phyloP scores from a whole-genome alignment of 2,888 invertebrate species.

The Coelopa pilipes region DNA sequence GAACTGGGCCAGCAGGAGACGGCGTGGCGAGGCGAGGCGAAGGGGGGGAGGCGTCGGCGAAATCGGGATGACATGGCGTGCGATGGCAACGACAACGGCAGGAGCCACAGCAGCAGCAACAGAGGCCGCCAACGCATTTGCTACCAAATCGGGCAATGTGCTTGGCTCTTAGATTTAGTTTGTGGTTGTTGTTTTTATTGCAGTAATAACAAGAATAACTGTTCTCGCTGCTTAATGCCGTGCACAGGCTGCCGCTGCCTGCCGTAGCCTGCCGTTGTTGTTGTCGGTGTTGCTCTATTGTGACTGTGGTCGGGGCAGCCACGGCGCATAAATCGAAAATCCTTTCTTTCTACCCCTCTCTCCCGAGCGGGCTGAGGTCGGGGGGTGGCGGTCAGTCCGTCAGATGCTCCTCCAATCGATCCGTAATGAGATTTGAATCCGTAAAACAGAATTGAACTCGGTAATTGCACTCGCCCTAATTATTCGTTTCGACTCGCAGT shows the following conservation, averaged over 20 bases:
- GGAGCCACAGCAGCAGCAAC: slow-evolving; percentile 3
- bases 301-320: too few species aligned
- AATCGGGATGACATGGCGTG: slow-evolving; percentile 8
- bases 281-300: too few species aligned
- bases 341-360: too few species aligned
- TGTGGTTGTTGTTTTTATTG: slow-evolving; percentile 15
- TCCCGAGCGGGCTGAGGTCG: too few species aligned
- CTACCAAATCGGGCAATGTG: slow-evolving; percentile 19
- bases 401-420: too few species aligned
- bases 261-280: background rate
- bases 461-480: too few species aligned
- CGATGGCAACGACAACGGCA: slow-evolving; percentile 4
- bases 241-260: slow-evolving; percentile 31
- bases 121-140: slow-evolving; percentile 26
- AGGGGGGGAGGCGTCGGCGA: background rate
- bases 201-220: slow-evolving; percentile 19
- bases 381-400: too few species aligned
- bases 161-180: background rate
- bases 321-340: too few species aligned
- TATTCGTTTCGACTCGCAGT: too few species aligned
- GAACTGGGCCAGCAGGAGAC: slow-evolving; percentile 14
- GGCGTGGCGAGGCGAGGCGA: background rate
- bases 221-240: slow-evolving; percentile 25
- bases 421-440: too few species aligned
- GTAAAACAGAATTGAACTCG: too few species aligned